Conservation (phyloP, 1,140 invertebrate species). For the Cherax quadricarinatus region DNA sequence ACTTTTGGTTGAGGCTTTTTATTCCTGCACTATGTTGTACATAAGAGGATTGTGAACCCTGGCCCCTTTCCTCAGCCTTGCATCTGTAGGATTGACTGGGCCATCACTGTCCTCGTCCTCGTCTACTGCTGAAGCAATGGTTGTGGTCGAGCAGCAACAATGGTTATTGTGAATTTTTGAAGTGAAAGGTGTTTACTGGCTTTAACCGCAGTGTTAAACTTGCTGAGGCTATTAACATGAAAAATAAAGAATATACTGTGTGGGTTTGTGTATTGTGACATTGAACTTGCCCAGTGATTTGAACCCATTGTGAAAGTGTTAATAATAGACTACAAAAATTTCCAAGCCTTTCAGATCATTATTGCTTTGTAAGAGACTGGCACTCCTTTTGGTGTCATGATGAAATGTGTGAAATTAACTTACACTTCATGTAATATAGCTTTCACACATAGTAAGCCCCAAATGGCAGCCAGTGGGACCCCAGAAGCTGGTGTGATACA, state of each 20-base stretch:
- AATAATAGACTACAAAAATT: conserved; percentile 51
- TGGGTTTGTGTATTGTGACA: conserved; percentile 66
- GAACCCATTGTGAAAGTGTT: conserved; percentile 56
- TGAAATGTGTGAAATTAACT: conserved; percentile 60
- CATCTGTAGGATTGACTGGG: conserved; percentile 36
- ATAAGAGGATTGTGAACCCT: conserved; percentile 4
- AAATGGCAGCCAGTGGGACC: conserved; percentile 45
- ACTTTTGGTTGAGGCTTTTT: conserved; percentile 65
- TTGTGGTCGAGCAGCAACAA: conserved; percentile 37
- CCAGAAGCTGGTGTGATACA: conserved; percentile 31
- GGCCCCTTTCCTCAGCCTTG: conserved; percentile 41
- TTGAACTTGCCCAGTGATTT: conserved; percentile 62
- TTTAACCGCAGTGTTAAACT: conserved; percentile 52
- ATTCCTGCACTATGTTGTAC: conserved; percentile 56
- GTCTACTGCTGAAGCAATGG: conserved; percentile 45
- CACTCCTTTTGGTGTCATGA: conserved; percentile 35
- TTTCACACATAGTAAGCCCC: conserved; percentile 54
- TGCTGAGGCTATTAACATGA: conserved; percentile 58
- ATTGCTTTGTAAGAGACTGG: conserved; percentile 51
- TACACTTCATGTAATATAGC: conserved; percentile 36
- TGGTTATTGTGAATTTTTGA: conserved; percentile 40
- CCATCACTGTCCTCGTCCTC: conserved; percentile 29
- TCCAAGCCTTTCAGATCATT: conserved; percentile 39
- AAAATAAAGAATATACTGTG: conserved; percentile 48
- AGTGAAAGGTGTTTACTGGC: conserved; percentile 51